A percentile compares a stretch with the other conserved stretches of the same genome.
phyloP scores from a whole-genome alignment of 2,797 vertebrate species.

The Sciurus carolinensis region DNA sequence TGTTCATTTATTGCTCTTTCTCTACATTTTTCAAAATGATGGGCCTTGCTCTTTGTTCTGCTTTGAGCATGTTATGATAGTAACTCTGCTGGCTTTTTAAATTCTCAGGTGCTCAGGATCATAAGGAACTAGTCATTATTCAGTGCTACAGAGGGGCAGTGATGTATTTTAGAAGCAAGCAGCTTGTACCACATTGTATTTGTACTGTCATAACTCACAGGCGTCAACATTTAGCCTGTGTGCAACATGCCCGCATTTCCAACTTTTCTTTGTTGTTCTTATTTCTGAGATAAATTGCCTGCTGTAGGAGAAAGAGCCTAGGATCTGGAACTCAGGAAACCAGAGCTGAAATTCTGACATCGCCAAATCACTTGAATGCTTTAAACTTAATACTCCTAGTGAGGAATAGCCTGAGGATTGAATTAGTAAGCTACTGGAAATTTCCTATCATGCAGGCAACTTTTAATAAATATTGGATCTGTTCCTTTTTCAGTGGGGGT shows the following conservation, averaged over 20 bases:
- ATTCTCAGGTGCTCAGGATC: background rate
- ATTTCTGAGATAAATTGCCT: background rate
- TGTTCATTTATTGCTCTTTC: background rate
- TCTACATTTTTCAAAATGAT: conserved; percentile 36
- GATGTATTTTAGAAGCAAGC: conserved; percentile 9
- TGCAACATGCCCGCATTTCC: background rate
- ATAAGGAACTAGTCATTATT: background rate
- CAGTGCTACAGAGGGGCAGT: background rate
- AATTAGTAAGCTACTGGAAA: background rate
- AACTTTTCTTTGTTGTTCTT: background rate
- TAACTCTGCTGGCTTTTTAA: background rate
- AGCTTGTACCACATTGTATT: background rate
- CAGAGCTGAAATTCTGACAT: background rate
- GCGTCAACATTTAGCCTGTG: background rate
- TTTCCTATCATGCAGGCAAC: too few species aligned
- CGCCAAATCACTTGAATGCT: background rate
- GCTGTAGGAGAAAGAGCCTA: background rate
- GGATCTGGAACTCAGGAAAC: background rate
- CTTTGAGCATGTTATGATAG: background rate
- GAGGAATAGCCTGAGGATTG: background rate
- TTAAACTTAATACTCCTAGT: background rate
- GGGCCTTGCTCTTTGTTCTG: conserved; percentile 16
- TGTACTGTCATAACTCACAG: background rate
- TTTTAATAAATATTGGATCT: background rate
- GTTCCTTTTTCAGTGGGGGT: fast-evolving